phyloP scores from a whole-genome alignment of 2,888 invertebrate genomes.

The Chymomyza amoena region DNA sequence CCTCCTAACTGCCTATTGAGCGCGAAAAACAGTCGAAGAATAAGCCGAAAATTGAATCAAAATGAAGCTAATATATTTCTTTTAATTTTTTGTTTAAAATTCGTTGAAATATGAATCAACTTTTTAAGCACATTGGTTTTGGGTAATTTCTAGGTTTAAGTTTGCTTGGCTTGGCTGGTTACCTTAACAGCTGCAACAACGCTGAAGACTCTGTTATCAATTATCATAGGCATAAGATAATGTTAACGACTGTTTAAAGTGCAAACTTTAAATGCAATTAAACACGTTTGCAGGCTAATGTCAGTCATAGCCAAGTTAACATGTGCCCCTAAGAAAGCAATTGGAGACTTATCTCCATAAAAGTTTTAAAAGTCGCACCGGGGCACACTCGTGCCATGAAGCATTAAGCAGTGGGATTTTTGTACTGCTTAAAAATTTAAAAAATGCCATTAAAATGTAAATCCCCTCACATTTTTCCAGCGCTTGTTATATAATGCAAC shows the following conservation, averaged over 20 bases:
- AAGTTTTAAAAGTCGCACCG: neutral
- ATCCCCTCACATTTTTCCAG: neutral
- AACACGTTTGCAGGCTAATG: conserved; percentile 19
- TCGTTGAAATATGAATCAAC: too few species aligned
- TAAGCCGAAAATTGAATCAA: too few species aligned
- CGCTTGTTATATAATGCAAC: conserved; percentile 39
- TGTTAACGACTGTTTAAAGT: conserved; percentile 17
- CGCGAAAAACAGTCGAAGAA: too few species aligned
- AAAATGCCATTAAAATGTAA: too few species aligned
- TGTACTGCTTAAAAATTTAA: too few species aligned
- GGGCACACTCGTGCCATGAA: conserved; percentile 1
- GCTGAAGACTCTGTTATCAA: neutral
- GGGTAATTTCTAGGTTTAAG: too few species aligned
- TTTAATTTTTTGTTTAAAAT: too few species aligned
- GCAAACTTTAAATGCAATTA: conserved; percentile 9
- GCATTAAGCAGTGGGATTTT: conserved; percentile 8
- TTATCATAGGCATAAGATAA: neutral
- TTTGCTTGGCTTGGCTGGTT: too few species aligned
- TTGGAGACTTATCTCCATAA: conserved; percentile 29
- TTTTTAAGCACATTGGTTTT: too few species aligned
- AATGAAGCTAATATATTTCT: too few species aligned
- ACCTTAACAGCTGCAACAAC: too few species aligned
- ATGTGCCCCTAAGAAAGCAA: conserved; percentile 2
- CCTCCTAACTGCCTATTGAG: too few species aligned
- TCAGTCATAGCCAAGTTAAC: neutral